phyloP scores from a whole-genome alignment of 2,113 vertebrate species.

The Bos javanicus region DNA sequence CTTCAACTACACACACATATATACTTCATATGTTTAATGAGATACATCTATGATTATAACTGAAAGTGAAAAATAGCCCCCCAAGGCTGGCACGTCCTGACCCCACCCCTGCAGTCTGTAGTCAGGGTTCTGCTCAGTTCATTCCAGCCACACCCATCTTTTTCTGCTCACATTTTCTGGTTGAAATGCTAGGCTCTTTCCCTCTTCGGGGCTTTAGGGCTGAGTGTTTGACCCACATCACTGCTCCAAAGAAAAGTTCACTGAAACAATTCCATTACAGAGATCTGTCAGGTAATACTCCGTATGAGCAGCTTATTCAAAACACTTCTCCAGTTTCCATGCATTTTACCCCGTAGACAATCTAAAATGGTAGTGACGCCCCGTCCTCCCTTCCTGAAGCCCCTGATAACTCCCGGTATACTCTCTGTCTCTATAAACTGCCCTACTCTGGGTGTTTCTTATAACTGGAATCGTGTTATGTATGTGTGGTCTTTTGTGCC shows the following conservation, averaged over 20 bases:
- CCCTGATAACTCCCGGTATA: background rate
- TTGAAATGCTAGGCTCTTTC: background rate
- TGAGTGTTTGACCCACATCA: background rate
- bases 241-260: too few species aligned
- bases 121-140: rapidly evolving
- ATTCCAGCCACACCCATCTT: background rate
- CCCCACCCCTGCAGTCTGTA: rapidly evolving
- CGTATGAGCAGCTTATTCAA: background rate
- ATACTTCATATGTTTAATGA: too few species aligned
- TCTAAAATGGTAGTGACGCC: background rate
- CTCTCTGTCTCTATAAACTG: background rate
- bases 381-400: background rate
- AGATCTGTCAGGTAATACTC: background rate
- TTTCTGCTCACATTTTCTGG: background rate
- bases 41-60: background rate
- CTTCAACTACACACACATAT: background rate
- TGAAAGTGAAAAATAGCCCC: background rate
- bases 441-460: background rate
- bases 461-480: background rate
- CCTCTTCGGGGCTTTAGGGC: background rate
- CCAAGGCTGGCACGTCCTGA: background rate
- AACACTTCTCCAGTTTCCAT: too few species aligned
- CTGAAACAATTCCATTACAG: too few species aligned
- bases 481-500: background rate
- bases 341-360: background rate